These are phyloP conservation scores for Ectropis crepuscularia DNA, from an alignment of 2,888 invertebrate species.

Conservation along the genomic window DNA sequence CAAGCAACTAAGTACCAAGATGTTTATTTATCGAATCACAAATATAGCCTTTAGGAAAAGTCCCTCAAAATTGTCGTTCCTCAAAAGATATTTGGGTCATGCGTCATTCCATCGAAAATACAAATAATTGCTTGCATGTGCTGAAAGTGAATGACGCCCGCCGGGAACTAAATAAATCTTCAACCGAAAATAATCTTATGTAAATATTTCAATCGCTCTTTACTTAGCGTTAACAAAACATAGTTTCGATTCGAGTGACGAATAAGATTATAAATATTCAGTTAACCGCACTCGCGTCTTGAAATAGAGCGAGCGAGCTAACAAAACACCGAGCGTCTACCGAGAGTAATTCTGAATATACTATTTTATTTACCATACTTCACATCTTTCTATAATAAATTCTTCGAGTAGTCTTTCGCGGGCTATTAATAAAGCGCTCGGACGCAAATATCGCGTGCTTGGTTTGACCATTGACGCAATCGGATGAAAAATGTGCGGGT, in stretches of 20 bases:
- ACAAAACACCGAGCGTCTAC: conserved; percentile 67
- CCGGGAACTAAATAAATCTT: conserved; percentile 70
- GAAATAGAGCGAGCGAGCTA: conserved; percentile 66
- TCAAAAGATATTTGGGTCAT: conserved; percentile 67
- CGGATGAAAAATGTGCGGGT: conserved; percentile 77
- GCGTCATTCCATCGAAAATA: conserved; percentile 74
- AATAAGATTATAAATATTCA: conserved; percentile 77
- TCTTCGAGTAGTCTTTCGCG: conserved; percentile 76
- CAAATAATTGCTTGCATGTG: conserved; percentile 75
- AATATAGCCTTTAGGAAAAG: conserved; percentile 39
- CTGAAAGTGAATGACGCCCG: conserved; percentile 71
- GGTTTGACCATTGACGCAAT: conserved; percentile 81
- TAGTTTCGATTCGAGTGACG: conserved; percentile 70
- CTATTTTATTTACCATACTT: conserved; percentile 79
- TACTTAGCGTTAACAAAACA: conserved; percentile 75
- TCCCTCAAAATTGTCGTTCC: conserved; percentile 54
- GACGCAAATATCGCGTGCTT: conserved; percentile 80
- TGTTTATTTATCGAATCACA: conserved; percentile 31
- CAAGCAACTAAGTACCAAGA: conserved; percentile 10
- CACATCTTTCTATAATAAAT: conserved; percentile 76
- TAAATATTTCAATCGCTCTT: conserved; percentile 74
- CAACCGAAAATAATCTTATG: conserved; percentile 72
- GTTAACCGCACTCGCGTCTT: conserved; percentile 58
- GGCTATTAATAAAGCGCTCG: conserved; percentile 74
- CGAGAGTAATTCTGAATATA: conserved; percentile 65